Evolutionary conservation across 2,888 invertebrate genomes (phyloP), one percentile per base, ranked within the genome.

Genomic region (Cecidostiba fungosa): DNA sequence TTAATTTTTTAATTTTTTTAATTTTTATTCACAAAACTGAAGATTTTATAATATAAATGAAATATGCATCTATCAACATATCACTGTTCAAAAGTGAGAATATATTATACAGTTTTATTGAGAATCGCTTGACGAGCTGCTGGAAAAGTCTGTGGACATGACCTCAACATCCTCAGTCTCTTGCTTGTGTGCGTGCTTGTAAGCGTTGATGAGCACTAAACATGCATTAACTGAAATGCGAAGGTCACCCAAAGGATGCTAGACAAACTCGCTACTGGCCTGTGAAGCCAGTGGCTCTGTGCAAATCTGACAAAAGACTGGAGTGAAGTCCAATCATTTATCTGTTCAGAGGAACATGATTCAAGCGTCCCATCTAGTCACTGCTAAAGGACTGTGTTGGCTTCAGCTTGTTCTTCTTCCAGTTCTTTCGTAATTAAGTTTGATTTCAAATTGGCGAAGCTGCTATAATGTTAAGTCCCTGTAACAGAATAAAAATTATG

Each of bases 131-230:
- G 98, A 98, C 43, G 98, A 98, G 91, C 98, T 98, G 87, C 98
- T 98, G 83, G 98, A 98, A 0, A 98, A 98, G 93, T 99, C 99
- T 0, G 98, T 98, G 0, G 98, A 98, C 99, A 99, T 99, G 70
- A 99, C 98, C 94, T 98, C 98, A 0, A 98, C 98, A 91, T 98
- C 98, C 92, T 98, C 96, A 90, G 96, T 94, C 94, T 96, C 95
- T 91, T 96, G 95, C 88, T 95, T 94, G 90, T 95, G 95, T 2
- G 96, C 96, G 90, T 96, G 95, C 88, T 95, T 94, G 90, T 95
- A 95, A 3, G 96, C 96, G 90, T 96, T 97, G 93, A 96, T 95
- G 0, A 96, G 94, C 2, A 96, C 96, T 54, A 96, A 95, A 70
- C 96, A 96, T 87, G 96, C 95, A n/a, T 23, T n/a, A 77, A 97